Evolutionary conservation across 2,888 invertebrate genomes (phyloP), one percentile per base, ranked within the genome.

Genomic region (Cancer borealis): DNA sequence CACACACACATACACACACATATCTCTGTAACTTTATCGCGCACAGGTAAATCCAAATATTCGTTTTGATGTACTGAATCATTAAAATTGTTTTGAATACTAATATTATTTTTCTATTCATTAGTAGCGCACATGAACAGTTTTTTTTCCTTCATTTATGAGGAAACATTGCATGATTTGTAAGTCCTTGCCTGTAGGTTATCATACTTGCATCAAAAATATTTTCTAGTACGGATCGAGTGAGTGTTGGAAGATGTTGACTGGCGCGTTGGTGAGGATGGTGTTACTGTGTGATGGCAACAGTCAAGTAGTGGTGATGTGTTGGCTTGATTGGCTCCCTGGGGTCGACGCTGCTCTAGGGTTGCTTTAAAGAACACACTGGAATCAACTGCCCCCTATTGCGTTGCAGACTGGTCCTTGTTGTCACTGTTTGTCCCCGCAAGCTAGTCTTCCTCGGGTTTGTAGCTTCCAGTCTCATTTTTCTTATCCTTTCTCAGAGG

Each of bases 201-300:
- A 66, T 66, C 66, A 66, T 3, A n/a, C n/a, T 66, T n/a, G 66
- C 66, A 66, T n/a, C 17, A 54, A 54, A 0, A n/a, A 66, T 66
- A 21, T n/a, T 21, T 3, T 66, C 0, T 5, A 66, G 21, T n/a
- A 66, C n/a, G n/a, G n/a, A 66, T n/a, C 3, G 54, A 12, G 8
- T 12, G 14, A 54, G 54, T 54, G 54, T 54, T 54, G 54, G 14
- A n/a, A 17, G n/a, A n/a, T 21, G n/a, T 3, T 21, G 66, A 6
- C 21, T 21, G 66, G 0, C 21, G 4, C n/a, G 8, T 66, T n/a
- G 21, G n/a, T 21, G n/a, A n/a, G n/a, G 21, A 66, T 21, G 66
- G 66, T n/a, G n/a, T 66, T 66, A n/a, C n/a, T n/a, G 66, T n/a
- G 66, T n/a, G 66, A n/a, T n/a, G 66, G 66, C 66, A 66, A 66